A percentile compares a stretch with the other conserved stretches of the same genome.
Conservation (phyloP, 2,797 vertebrate genomes). For the Lacerta bilineata region DNA sequence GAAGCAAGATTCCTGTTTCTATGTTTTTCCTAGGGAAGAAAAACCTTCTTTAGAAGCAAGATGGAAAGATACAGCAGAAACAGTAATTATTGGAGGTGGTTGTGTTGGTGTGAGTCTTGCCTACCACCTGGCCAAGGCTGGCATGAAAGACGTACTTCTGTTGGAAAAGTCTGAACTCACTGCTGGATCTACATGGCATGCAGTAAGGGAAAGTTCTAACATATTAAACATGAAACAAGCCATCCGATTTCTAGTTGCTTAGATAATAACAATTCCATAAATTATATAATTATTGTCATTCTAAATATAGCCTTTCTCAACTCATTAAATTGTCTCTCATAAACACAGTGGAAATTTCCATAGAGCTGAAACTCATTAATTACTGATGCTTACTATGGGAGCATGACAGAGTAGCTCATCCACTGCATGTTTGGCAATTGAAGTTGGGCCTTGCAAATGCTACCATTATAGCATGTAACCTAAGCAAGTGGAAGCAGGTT, state of each 20-base stretch:
- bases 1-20: not conserved
- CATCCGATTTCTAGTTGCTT: slow-evolving; percentile 34
- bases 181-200: slow-evolving; percentile 98
- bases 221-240: not conserved
- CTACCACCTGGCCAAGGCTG: slow-evolving; percentile 95
- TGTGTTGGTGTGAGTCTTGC: slow-evolving; percentile 94
- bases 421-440: not conserved
- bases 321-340: not conserved
- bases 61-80: slow-evolving; percentile 92
- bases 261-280: not conserved
- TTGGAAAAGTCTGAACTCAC: slow-evolving; percentile 97
- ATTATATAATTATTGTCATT: not conserved
- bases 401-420: not conserved
- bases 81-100: slow-evolving; percentile 94
- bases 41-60: slow-evolving; percentile 70
- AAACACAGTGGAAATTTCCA: not conserved
- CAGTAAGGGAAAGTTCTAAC: slow-evolving; percentile 82
- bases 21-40: slow-evolving; percentile 69
- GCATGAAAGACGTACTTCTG: slow-evolving; percentile 94
- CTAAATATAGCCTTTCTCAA: not conserved
- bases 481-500: not conserved
- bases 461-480: not conserved
- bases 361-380: slow-evolving; percentile 15
- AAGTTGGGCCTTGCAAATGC: not conserved
- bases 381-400: not conserved